Base-by-base conservation (phyloP, 2,113 vertebrate species). In the Tragelaphus buxtoni region DNA sequence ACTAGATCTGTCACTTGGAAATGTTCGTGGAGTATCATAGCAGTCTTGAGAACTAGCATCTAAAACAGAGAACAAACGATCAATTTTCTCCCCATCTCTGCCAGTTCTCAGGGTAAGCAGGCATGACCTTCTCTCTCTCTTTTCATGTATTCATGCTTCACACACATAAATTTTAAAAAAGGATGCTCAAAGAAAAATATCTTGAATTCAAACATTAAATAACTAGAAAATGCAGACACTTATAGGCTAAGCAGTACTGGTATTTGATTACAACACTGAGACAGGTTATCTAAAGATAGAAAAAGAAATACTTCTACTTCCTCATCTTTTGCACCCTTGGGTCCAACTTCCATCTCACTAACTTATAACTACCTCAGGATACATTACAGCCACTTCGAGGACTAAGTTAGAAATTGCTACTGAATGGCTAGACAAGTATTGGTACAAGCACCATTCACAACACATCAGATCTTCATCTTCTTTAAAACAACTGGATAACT, bases 1-100 rank as follows among this genome's bases (percentile, higher is more conserved):
- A 97, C 99, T 99, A 95, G 98, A 99, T 99, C 99, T 99, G 95
- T 99, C 99, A 53, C 99, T 99, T 11, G 99, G 99, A 99, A 99
- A 99, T 87, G 99, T 99, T 97, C 99, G 99, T 97, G 99, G 99
- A 98, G 99, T 99, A 99, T 99, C 99, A 90, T 99, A 99, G 98
- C 99, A 99, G 98, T 99, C 99, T 99, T 99, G 99, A 98, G 99
- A 99, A 98, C 99, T 99, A 97, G 99, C 99, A 99, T 99, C 99
- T 99, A 99, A 93, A 99, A 98, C 85, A 97, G 87, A 98, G 90
- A 96, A 94, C 32, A 95, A 95, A 72, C 47, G 42, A 85, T 96
- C 77, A 95, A 55, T 39, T 96, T 81, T 88, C 51, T 60, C 58
- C 49, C 56, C 55, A 56, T 47, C 55, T 60, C 26, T 51, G 28